Conservation (phyloP, 2,888 invertebrate genomes). For the Aromia moschata region DNA sequence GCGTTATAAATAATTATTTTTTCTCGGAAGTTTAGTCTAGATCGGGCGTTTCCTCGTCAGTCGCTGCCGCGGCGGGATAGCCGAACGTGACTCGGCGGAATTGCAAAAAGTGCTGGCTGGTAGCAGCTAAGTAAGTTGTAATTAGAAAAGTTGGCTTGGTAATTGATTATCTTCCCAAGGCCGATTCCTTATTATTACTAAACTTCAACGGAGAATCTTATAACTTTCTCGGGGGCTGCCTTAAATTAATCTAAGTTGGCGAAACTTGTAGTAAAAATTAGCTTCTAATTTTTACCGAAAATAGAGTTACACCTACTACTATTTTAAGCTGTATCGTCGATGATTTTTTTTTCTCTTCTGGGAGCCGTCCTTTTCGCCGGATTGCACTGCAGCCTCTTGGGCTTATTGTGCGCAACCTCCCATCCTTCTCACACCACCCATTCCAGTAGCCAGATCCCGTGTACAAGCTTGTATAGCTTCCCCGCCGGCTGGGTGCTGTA, state of each 20-base stretch:
- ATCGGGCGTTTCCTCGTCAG: conserved; percentile 10
- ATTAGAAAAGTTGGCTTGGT: conserved; percentile 27
- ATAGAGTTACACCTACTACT: neutral
- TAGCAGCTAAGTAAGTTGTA: conserved; percentile 28
- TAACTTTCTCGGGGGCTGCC: conserved; percentile 12
- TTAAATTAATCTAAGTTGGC: conserved; percentile 20
- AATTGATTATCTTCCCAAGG: conserved; percentile 28
- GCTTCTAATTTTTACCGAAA: neutral
- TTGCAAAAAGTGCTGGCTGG: conserved; percentile 24
- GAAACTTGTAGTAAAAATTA: conserved; percentile 11
- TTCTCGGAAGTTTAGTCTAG: conserved; percentile 6
- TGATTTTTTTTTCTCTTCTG: too few species aligned
- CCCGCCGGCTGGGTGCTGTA: too few species aligned
- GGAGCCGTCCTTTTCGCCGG: too few species aligned
- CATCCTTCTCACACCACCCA: too few species aligned
- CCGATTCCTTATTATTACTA: conserved; percentile 26
- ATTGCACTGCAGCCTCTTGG: too few species aligned
- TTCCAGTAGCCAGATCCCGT: too few species aligned
- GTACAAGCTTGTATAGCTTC: too few species aligned
- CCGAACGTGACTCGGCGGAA: conserved; percentile 22
- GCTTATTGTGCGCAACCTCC: too few species aligned
- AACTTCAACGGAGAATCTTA: conserved; percentile 22
- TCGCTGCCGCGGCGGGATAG: conserved; percentile 3
- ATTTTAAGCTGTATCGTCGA: too few species aligned
- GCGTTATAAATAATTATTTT: conserved; percentile 18